Percentiles rank a stretch among this genome's conserved stretches.
Evolutionary conservation across 1,140 invertebrate species (phyloP).

Genomic region (Coelopa frigida): DNA sequence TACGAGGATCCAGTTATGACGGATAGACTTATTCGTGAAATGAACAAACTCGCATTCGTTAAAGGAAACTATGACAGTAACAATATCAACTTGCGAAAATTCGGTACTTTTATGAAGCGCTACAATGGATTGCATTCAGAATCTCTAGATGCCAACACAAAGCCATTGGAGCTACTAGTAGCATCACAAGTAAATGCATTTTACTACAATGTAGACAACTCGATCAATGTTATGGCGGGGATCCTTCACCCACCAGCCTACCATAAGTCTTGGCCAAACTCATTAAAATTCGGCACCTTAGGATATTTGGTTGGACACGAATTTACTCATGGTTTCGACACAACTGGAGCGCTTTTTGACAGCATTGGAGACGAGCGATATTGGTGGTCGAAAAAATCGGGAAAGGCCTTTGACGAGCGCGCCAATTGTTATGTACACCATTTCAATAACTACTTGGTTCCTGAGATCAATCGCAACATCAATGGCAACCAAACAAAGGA

Average conservation of each 20-base stretch:
- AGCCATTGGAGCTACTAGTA: constrained; percentile 27
- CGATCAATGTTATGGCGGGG: constrained; percentile 57
- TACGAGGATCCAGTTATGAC: constrained; percentile 47
- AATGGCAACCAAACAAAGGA: constrained; percentile 58
- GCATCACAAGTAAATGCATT: constrained; percentile 38
- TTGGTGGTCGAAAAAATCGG: constrained; percentile 41
- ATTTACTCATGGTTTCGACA: constrained; percentile 36
- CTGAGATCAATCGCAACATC: constrained; percentile 48
- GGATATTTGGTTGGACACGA: constrained; percentile 37
- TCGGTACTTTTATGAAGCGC: constrained; percentile 16
- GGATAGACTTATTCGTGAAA: constrained; percentile 18
- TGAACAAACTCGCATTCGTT: constrained; percentile 18
- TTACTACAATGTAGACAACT: constrained; percentile 36
- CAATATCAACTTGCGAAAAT: constrained; percentile 20
- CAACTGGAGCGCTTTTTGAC: constrained; percentile 22
- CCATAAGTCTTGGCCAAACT: constrained; percentile 49
- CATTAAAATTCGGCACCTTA: constrained; percentile 33
- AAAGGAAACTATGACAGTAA: constrained; percentile 18
- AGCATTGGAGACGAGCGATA: constrained; percentile 15
- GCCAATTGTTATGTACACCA: constrained; percentile 69
- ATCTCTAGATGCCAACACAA: constrained; percentile 17
- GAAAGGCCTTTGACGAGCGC: constrained; percentile 37
- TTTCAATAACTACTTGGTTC: constrained; percentile 46
- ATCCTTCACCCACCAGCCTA: constrained; percentile 93
- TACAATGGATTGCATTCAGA: constrained; percentile 23